Percentiles rank a stretch among this genome's conserved stretches.
These are phyloP conservation scores for Rhagonycha lutea DNA, from an alignment of 2,888 invertebrate genomes.

Conservation along the genomic window DNA sequence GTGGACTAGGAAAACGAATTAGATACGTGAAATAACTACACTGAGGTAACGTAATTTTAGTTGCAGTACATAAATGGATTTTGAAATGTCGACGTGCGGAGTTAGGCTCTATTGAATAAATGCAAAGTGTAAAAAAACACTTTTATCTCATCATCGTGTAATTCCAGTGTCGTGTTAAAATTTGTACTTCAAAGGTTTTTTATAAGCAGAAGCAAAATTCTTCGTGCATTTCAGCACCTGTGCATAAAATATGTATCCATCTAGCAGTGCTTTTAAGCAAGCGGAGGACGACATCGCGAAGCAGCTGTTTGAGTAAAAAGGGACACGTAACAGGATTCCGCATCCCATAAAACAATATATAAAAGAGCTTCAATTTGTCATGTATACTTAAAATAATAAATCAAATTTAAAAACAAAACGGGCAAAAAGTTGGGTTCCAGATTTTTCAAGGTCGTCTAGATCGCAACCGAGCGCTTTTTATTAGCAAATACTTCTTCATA, in stretches of 20 bases:
- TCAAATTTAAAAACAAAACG: slow-evolving; percentile 23
- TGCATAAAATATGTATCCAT: slow-evolving; percentile 17
- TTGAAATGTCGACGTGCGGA: background rate
- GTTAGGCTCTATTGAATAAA: background rate
- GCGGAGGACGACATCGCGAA: slow-evolving; percentile 7
- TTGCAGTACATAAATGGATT: background rate
- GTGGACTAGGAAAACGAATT: slow-evolving; percentile 8
- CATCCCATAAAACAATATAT: slow-evolving; percentile 17
- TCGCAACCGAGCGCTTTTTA: slow-evolving; percentile 13
- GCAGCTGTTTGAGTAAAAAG: slow-evolving; percentile 4
- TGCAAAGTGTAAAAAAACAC: background rate
- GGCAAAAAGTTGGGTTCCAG: slow-evolving; percentile 22
- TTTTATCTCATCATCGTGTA: slow-evolving; percentile 13
- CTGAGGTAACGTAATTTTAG: background rate
- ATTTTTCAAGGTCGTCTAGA: slow-evolving; percentile 29
- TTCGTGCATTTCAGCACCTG: slow-evolving; percentile 19
- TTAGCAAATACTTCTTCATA: slow-evolving; percentile 8
- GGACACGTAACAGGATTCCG: slow-evolving; percentile 10
- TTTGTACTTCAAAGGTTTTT: slow-evolving; percentile 13
- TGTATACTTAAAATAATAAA: slow-evolving; percentile 25
- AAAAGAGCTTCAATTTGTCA: slow-evolving; percentile 28
- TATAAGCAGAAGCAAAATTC: background rate
- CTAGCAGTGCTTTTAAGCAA: slow-evolving; percentile 10
- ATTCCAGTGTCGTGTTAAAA: slow-evolving; percentile 14
- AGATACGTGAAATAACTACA: slow-evolving; percentile 4